These are phyloP conservation scores for Drosophila hamatofila DNA, from an alignment of 2,888 invertebrate genomes.

Conservation along the genomic window DNA sequence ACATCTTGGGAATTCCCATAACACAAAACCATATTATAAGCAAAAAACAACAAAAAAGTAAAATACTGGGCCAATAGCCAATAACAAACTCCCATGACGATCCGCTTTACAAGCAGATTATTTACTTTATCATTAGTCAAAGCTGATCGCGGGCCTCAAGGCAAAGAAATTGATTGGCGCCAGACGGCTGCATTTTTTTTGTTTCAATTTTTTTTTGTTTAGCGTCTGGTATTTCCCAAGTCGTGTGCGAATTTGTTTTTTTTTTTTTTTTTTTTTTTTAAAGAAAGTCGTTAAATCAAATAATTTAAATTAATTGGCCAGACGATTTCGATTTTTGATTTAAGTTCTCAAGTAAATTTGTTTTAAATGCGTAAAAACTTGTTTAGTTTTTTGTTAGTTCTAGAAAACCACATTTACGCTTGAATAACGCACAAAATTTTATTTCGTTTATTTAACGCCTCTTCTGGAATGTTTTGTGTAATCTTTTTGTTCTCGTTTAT, in stretches of 20 bases:
- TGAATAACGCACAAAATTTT: constrained; percentile 38
- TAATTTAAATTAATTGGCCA: constrained; percentile 52
- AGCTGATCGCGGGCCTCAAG: constrained; percentile 38
- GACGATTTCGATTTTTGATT: constrained; percentile 39
- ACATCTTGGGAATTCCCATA: constrained; percentile 66
- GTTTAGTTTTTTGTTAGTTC: constrained; percentile 49
- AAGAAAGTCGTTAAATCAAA: constrained; percentile 71
- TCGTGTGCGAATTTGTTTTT: constrained; percentile 53
- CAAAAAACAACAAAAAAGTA: constrained; percentile 4
- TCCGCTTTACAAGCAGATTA: constrained; percentile 56
- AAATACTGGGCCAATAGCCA: constrained; percentile 67
- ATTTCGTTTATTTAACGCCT: constrained; percentile 33
- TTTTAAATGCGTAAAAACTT: constrained; percentile 39
- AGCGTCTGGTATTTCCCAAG: constrained; percentile 51
- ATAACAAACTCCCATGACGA: constrained; percentile 72
- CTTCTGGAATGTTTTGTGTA: constrained; percentile 56
- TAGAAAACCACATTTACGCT: constrained; percentile 41
- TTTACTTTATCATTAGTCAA: constrained; percentile 70
- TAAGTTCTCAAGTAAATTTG: constrained; percentile 36
- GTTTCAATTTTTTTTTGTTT: constrained; percentile 2
- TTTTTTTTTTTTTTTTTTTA: constrained; percentile 30
- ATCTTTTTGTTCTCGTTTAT: constrained; percentile 40
- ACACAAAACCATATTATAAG: neutral
- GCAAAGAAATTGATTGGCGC: constrained; percentile 73
- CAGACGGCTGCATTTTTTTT: constrained; percentile 54